Conservation (phyloP, 2,888 invertebrate species). For the Drosophila cognata region DNA sequence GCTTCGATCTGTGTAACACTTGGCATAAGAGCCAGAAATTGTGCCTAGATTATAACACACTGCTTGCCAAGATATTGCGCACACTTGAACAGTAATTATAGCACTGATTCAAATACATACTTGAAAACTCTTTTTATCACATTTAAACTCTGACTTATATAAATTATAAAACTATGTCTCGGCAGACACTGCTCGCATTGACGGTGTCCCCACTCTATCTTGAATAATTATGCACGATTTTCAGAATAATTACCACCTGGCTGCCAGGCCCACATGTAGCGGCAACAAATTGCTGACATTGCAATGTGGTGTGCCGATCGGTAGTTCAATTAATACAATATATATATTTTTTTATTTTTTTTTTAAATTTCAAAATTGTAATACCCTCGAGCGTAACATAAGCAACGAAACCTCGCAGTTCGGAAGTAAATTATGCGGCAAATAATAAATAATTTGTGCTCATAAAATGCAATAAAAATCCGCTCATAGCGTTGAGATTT, state of each 20-base stretch:
- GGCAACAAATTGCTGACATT: constrained; percentile 43
- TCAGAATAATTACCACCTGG: constrained; percentile 78
- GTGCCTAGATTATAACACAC: constrained; percentile 28
- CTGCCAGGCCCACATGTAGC: constrained; percentile 50
- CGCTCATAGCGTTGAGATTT: constrained; percentile 68
- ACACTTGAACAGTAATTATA: neutral
- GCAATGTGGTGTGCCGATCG: constrained; percentile 17
- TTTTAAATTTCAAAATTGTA: constrained; percentile 20
- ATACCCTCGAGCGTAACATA: constrained; percentile 34
- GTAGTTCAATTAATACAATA: constrained; percentile 9
- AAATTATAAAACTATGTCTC: neutral
- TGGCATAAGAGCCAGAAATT: constrained; percentile 13
- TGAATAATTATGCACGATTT: constrained; percentile 77
- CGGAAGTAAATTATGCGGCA: constrained; percentile 76
- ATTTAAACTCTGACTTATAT: neutral
- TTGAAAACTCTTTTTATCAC: neutral
- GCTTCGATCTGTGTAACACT: constrained; percentile 54
- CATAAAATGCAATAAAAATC: constrained; percentile 75
- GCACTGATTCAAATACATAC: neutral
- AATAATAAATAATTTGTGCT: constrained; percentile 78
- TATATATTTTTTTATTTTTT: neutral
- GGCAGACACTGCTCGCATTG: constrained; percentile 4
- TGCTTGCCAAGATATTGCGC: constrained; percentile 18
- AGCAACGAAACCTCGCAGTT: constrained; percentile 63
- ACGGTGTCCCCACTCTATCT: constrained; percentile 36